Percentiles rank a stretch among this genome's conserved stretches.
phyloP scores from a whole-genome alignment of 2,888 invertebrate species.

The Antheraea yamamai region DNA sequence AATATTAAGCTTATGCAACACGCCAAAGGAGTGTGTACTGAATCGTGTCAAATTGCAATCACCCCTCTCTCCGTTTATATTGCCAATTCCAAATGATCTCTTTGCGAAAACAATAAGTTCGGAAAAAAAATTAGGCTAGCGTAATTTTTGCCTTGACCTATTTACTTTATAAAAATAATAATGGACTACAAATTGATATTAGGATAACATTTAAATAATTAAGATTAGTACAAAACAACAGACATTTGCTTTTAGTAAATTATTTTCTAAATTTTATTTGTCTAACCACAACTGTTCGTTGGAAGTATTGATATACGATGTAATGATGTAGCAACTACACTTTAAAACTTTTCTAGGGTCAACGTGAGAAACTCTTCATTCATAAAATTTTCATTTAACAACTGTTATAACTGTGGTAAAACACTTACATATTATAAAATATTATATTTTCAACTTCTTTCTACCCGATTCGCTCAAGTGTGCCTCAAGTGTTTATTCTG shows the following conservation, averaged over 20 bases:
- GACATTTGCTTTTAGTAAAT: background rate
- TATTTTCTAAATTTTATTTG: background rate
- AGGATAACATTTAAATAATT: background rate
- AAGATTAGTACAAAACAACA: background rate
- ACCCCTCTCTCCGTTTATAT: too few relatives aligned
- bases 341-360: background rate
- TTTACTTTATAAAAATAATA: background rate
- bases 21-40: too few relatives aligned
- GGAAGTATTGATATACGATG: too few relatives aligned
- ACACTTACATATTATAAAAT: background rate
- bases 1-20: too few relatives aligned
- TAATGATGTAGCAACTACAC: background rate
- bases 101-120: too few relatives aligned
- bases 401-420: background rate
- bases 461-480: too few relatives aligned
- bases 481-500: too few relatives aligned
- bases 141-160: too few relatives aligned
- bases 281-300: too few relatives aligned
- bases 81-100: too few relatives aligned
- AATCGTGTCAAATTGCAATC: too few relatives aligned
- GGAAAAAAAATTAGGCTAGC: too few relatives aligned
- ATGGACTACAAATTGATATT: background rate
- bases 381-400: background rate
- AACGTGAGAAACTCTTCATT: background rate
- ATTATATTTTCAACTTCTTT: background rate